Base-by-base conservation (phyloP, 2,888 invertebrate species). In the Andrena chrysosceles region DNA sequence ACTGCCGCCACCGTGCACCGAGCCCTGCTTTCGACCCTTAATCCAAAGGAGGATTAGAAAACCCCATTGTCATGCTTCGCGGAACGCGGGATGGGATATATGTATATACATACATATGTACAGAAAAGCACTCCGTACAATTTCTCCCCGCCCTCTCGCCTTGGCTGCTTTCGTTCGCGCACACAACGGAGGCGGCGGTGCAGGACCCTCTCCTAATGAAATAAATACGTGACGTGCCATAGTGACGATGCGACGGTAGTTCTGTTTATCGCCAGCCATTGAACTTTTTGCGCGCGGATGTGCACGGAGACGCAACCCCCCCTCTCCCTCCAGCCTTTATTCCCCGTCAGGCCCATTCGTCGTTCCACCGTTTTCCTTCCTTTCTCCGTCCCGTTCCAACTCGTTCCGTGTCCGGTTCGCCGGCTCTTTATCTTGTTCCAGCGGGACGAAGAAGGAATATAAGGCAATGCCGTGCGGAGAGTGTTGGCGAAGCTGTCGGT, bases 401-500 rank as follows among this genome's bases (percentile, higher is more conserved):
- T 60, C 68, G 56, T 72, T 71, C 77, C 64, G 48, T 29, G 67
- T 63, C 76, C 84, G 73, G 81, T 71, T 63, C 60, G 75, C n/a
- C 66, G 70, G 83, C 86, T 89, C 89, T 89, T 89, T 89, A 89
- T 89, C 89, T 89, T 82, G 85, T 86, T 88, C 84, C 85, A 86
- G 56, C 86, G 67, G 82, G 82, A 84, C 86, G 85, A 88, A 87
- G 89, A 87, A 87, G 89, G 87, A 89, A 89, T 89, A 89, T 87
- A 87, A 88, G 89, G 89, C 83, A 89, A 81, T 86, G 87, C 89
- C 88, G 88, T 86, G 56, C 23, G 86, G 90, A 92, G 93, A 92
- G 93, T 92, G 93, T 93, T 91, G 91, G 92, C 92, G 92, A 93
- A 92, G 91, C 92, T 93, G 92, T 93, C 91, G 93, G 92, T 93